Evolutionary conservation across 2,888 invertebrate genomes (phyloP).

Genomic region (Cacoxenus indagator): DNA sequence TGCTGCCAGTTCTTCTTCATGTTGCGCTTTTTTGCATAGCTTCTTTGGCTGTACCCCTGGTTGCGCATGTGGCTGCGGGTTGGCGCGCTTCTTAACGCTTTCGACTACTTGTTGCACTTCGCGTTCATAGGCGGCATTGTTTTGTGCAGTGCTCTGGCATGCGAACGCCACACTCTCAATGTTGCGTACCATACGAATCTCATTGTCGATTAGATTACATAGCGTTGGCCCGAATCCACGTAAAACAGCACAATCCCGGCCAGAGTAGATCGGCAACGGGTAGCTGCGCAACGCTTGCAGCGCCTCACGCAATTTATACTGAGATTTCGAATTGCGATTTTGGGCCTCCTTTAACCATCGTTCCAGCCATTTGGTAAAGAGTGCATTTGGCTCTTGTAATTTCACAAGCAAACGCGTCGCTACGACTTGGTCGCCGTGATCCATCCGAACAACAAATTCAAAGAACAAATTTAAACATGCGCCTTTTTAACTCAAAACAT

Average conservation of each 20-base stretch:
- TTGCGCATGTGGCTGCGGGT: no score
- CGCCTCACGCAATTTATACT: conserved; percentile 79
- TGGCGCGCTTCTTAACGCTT: conserved; percentile 46
- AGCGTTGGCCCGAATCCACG: conserved; percentile 85
- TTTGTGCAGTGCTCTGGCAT: no score
- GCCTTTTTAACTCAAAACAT: no score
- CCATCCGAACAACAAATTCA: no score
- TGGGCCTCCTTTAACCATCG: conserved; percentile 83
- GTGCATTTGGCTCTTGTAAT: conserved; percentile 79
- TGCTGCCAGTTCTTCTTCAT: conserved; percentile 49
- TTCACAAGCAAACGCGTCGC: conserved; percentile 58
- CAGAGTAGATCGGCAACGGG: conserved; percentile 82
- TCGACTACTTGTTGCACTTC: conserved; percentile 57
- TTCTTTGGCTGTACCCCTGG: conserved; percentile 9
- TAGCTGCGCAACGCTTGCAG: conserved; percentile 82
- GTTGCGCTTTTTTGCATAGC: conserved; percentile 52
- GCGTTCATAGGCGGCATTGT: conserved; percentile 46
- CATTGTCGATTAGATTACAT: conserved; percentile 82
- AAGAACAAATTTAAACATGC: no score
- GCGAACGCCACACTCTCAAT: conserved; percentile 28
- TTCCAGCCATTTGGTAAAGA: conserved; percentile 85
- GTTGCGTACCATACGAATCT: conserved; percentile 70
- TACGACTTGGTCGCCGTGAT: neutral
- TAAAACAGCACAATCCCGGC: conserved; percentile 86
- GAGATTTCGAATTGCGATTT: conserved; percentile 76